These are phyloP conservation scores for Notoglanidium macrostoma DNA, from an alignment of 2,797 vertebrate species.

Conservation along the genomic window DNA sequence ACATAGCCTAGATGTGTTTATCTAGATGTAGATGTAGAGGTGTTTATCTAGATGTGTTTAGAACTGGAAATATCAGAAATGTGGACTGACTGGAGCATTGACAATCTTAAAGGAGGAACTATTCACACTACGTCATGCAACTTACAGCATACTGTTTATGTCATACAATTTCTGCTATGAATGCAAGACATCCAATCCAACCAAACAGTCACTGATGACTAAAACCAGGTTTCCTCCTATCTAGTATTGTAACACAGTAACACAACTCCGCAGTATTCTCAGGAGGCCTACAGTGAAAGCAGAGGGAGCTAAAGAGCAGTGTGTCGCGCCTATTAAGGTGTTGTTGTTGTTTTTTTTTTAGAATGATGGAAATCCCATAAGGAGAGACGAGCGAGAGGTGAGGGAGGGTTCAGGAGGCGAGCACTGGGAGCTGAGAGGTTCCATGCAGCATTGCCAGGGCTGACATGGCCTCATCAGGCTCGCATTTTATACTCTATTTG, in stretches of 20 bases:
- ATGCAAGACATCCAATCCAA: not conserved
- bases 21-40: no score
- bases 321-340: not conserved
- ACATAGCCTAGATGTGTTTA: not conserved
- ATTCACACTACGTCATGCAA: not conserved
- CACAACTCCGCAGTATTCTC: constrained; percentile 14
- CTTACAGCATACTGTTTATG: not conserved
- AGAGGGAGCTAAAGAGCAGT: constrained; percentile 30
- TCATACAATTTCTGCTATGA: not conserved
- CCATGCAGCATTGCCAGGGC: constrained; percentile 40
- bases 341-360: not conserved
- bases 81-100: not conserved
- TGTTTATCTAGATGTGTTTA: not conserved
- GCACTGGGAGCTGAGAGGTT: constrained; percentile 34
- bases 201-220: constrained; percentile 12
- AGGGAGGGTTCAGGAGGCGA: constrained; percentile 14
- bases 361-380: constrained; percentile 42
- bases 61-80: not conserved
- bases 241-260: constrained; percentile 11
- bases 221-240: constrained; percentile 3
- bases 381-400: not conserved
- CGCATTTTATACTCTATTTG: constrained; percentile 59
- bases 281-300: constrained; percentile 23
- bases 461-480: constrained; percentile 56
- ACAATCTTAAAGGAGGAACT: not conserved